phyloP scores from a whole-genome alignment of 2,888 invertebrate genomes.

The Napeogenes sylphis region DNA sequence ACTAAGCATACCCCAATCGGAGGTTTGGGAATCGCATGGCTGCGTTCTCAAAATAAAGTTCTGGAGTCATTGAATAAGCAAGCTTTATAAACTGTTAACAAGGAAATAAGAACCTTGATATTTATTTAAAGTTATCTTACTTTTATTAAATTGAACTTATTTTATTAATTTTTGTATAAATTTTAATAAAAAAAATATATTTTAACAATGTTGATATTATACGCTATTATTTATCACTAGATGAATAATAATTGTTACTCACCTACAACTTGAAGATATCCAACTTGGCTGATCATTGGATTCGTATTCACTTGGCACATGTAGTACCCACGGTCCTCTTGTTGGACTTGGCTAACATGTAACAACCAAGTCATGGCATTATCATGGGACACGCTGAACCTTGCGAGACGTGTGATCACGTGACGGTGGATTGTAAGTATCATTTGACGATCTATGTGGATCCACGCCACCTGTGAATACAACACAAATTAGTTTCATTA shows the following conservation, averaged over 20 bases:
- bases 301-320: conserved; percentile 95
- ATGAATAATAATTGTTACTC: conserved; percentile 49
- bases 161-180: background rate
- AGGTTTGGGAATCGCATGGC: conserved; percentile 46
- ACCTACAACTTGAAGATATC: conserved; percentile 95
- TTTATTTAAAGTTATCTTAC: background rate
- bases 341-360: conserved; percentile 93
- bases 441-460: conserved; percentile 96
- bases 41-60: conserved; percentile 26
- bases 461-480: conserved; percentile 89
- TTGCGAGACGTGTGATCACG: conserved; percentile 92
- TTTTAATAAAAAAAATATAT: background rate
- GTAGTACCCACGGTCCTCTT: conserved; percentile 93
- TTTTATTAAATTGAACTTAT: background rate
- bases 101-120: background rate
- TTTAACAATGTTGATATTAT: too few relatives aligned
- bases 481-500: background rate
- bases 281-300: conserved; percentile 97
- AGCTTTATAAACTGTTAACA: background rate
- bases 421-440: conserved; percentile 94
- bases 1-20: conserved; percentile 50
- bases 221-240: background rate
- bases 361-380: conserved; percentile 95
- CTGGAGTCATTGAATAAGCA: background rate
- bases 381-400: conserved; percentile 93